A percentile compares a stretch with the other conserved stretches of the same genome.
These are phyloP conservation scores for Spicauda simplicius DNA, from an alignment of 2,888 invertebrate species.

Conservation along the genomic window DNA sequence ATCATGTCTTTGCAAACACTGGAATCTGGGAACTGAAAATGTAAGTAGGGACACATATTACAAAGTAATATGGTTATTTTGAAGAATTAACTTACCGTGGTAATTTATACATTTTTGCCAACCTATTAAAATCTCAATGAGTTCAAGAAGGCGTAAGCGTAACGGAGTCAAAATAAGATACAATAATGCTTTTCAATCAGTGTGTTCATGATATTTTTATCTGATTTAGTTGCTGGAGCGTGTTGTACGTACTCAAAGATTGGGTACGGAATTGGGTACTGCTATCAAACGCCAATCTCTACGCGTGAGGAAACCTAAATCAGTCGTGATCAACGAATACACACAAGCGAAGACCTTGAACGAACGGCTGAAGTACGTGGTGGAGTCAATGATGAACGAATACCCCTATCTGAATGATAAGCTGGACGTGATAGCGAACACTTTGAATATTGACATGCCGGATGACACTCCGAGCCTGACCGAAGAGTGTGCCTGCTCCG, in stretches of 20 bases:
- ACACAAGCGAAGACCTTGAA: constrained; percentile 85
- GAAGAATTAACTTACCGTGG: no score
- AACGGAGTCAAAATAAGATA: no score
- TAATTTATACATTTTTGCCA: no score
- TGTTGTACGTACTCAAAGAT: constrained; percentile 89
- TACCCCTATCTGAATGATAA: constrained; percentile 84
- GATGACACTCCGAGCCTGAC: constrained; percentile 58
- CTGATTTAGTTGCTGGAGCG: constrained; percentile 73
- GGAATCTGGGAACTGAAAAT: no score
- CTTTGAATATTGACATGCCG: constrained; percentile 73
- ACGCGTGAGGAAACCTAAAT: constrained; percentile 70
- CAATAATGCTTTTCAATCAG: no score
- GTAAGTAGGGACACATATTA: no score
- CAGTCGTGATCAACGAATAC: constrained; percentile 81
- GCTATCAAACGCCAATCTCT: constrained; percentile 74
- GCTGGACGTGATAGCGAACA: constrained; percentile 72
- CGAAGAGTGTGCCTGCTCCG: constrained; percentile 43
- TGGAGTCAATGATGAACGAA: constrained; percentile 84
- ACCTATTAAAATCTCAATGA: no score
- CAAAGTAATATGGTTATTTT: no score
- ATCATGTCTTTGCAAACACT: no score
- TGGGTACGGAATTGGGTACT: constrained; percentile 85
- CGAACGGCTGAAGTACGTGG: constrained; percentile 82
- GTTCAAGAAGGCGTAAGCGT: no score
- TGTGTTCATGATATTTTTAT: not conserved